A percentile compares a stretch with the other conserved stretches of the same genome.
These are phyloP conservation scores for Drosophila dunni DNA, from an alignment of 1,140 invertebrate genomes.

Conservation along the genomic window DNA sequence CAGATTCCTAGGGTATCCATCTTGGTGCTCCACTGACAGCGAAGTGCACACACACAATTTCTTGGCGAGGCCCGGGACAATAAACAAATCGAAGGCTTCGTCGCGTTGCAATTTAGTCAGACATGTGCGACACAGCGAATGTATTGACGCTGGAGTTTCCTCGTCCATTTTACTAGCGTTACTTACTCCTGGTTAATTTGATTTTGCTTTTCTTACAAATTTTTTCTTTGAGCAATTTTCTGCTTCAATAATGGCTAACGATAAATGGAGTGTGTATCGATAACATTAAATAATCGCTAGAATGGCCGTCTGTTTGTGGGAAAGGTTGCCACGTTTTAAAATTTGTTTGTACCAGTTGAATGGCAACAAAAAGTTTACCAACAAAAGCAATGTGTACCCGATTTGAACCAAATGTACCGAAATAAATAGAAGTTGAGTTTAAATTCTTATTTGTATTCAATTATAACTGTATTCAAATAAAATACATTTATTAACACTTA, in stretches of 20 bases:
- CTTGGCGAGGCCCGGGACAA: conserved; percentile 72
- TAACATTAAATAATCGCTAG: no score
- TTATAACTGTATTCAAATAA: no score
- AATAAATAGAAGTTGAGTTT: no score
- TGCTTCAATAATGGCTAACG: background rate
- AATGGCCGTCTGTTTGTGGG: no score
- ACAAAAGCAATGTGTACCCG: no score
- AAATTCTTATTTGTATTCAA: no score
- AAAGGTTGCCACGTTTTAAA: no score
- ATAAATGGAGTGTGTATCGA: no score
- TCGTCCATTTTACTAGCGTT: conserved; percentile 40
- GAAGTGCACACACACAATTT: conserved; percentile 75
- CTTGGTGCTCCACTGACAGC: conserved; percentile 68
- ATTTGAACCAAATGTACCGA: no score
- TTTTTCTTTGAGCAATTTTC: background rate
- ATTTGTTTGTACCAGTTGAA: no score
- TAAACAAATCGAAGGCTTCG: conserved; percentile 64
- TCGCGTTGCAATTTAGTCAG: conserved; percentile 57
- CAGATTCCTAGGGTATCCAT: conserved; percentile 73
- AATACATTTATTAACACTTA: no score
- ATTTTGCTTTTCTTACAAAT: background rate
- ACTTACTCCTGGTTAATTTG: conserved; percentile 10
- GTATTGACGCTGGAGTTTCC: conserved; percentile 51
- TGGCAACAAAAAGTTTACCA: no score
- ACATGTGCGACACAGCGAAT: conserved; percentile 74